Evolutionary conservation across 1,140 invertebrate species (phyloP), one percentile per base, ranked within the genome.

Genomic region (Cydia pomonella): DNA sequence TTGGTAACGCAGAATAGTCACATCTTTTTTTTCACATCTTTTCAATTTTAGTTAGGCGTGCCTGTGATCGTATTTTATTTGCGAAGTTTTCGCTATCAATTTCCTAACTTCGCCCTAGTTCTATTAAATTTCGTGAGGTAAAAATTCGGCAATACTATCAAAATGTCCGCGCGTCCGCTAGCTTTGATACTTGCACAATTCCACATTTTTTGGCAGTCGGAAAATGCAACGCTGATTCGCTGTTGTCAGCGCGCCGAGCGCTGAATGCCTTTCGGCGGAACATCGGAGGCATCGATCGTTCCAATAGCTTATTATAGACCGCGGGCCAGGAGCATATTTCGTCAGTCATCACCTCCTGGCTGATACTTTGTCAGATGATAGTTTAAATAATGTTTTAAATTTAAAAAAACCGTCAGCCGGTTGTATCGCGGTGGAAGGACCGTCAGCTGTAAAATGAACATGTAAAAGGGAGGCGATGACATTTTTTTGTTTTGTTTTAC

Each of bases 221-320:
- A 7, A 59, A 59, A 59, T 59, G 21, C 53, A 59, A 59, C 53
- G 21, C 53, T 59, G 21, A 59, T 59, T 59, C 18, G 53, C 21
- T n/a, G 53, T 59, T 59, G 53, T 59, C 53, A 59, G 53, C 53
- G 53, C 18, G 53, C 53, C 53, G 53, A 9, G 21, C 53, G 21
- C n/a, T 50, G 53, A 23, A 59, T 59, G 53, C 53, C 18, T 44
- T 44, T 6, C 53, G 7, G 18, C 53, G 53, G 18, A 59, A 59
- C 23, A 50, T 18, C n/a, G 53, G 16, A 16, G 16, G 18, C 2
- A n/a, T 59, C 9, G 21, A n/a, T 59, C 9, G 21, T 23, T 59
- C 6, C 21, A 59, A 12, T 12, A 18, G 7, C 53, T 53, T 7
- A n/a, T n/a, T n/a, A n/a, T n/a, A n/a, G n/a, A n/a, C n/a, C n/a